Base-by-base conservation (phyloP, 37 sponge, comb jelly and placozoan species). In the Corticium candelabrum region DNA sequence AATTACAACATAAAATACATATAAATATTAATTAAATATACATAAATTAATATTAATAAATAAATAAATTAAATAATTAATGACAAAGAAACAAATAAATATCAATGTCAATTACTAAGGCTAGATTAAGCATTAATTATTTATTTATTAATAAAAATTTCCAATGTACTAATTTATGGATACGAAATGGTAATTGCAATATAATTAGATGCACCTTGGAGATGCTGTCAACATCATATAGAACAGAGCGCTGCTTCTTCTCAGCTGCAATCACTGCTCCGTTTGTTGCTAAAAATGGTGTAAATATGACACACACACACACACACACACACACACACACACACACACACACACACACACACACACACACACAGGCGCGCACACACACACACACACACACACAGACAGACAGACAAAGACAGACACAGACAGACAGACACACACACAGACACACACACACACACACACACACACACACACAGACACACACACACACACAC, bases 221-320 rank as follows among this genome's bases (percentile, higher is more conserved):
- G 15, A 94, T 87, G 40, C 83, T 94, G 57, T 81, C 86, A 68
- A 89, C 89, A 35, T 98, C 99, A 80, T 94, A 94, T 33, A 94
- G 74, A 34, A 90, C 62, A 50, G 92, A 89, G 80, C 93, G 94
- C 35, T 87, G 86, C 74, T 98, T 98, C 89, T 98, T 98, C 89
- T 98, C 99, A 27, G 88, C 90, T 1, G 99, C 99, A 36, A 98
- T 41, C 1, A 98, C 99, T 7, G 91, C 86, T n/a, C 99, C 99
- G 84, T 94, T 98, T 39, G 84, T 89, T 0, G 92, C 96, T 91
- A 62, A 4, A 70, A 5, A 4, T 29, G 33, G 5, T 7, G 29
- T 29, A 29, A 43, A 11, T 21, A 5, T 21, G 5, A 11, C 5
- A 43, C 56, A 43, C 56, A 11, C 56, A 43, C 56, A 43, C 11